Evolutionary conservation across 2,797 vertebrate genomes (phyloP), one percentile per base, ranked within the genome.

Genomic region (Tiaroga cobitis): DNA sequence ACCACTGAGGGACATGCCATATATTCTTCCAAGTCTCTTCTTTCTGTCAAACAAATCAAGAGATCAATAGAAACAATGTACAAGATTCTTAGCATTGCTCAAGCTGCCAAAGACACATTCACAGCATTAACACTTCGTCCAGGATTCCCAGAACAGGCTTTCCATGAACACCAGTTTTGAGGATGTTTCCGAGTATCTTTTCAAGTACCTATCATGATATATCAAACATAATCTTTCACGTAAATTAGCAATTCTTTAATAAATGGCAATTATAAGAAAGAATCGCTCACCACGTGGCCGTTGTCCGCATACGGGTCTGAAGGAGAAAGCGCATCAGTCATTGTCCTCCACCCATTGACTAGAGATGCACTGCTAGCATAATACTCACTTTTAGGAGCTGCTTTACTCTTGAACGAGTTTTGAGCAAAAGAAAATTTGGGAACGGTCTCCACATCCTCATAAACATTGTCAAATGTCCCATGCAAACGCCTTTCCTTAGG

Each of bases 291-390:
- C 93, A 2, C 81, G 4, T 86, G 59, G 4, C 86, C 86, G 61
- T 73, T 87, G 46, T 92, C 93, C 10, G 86, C 93, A 86, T 96
- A 95, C 2, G 95, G 95, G 93, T 96, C 95, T 96, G 90, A 61
- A 88, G 89, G 26, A 13, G 70, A n/a, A 79, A 49, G 65, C 29
- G 37, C 2, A 65, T 16, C 8, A 1, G 59, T 7, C n/a, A 51
- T 7, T 5, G 39, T 16, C 69, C 19, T 56, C 37, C n/a, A 37
- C 41, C 11, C 51, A 34, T 34, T 9, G 1, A 19, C 24, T 34
- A 5, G 59, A 77, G 74, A 51, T 1, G 2, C 5, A 80, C 0
- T 19, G 41, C 7, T 24, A 0, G 8, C 13, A 26, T 18, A 15
- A 7, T 3, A 87, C 93, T 92, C 91, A 96, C 95, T 96, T 88